A percentile compares a stretch with the other conserved stretches of the same genome.
These are phyloP conservation scores for Drosophila kanapiae DNA, from an alignment of 1,140 invertebrate genomes.

Conservation along the genomic window DNA sequence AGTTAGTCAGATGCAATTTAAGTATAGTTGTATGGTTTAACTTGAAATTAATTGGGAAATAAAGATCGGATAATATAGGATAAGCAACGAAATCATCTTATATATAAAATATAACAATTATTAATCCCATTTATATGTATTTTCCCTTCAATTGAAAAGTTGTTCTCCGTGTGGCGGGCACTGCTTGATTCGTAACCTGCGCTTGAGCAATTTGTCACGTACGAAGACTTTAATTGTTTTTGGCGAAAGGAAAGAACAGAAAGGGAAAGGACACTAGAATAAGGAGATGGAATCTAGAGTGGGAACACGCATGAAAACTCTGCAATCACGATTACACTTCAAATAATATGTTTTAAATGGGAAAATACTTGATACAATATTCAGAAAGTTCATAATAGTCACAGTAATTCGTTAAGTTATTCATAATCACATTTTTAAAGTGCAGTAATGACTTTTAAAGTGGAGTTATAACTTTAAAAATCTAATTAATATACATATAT, in stretches of 20 bases:
- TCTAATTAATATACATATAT: no score
- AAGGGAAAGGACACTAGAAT: conserved; percentile 12
- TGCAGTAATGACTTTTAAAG: no score
- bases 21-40: no score
- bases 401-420: no score
- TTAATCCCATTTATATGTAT: no score
- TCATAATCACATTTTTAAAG: no score
- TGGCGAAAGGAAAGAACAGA: conserved; percentile 19
- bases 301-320: background rate
- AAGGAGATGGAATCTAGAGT: conserved; percentile 3
- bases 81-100: background rate
- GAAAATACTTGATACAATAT: background rate
- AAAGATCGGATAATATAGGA: no score
- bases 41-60: no score
- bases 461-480: no score
- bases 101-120: background rate
- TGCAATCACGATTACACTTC: conserved; percentile 9
- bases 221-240: conserved; percentile 81
- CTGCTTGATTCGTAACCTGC: conserved; percentile 61
- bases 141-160: background rate
- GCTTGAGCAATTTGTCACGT: conserved; percentile 84
- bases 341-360: background rate
- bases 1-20: background rate
- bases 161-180: conserved; percentile 1
- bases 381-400: no score